These are phyloP conservation scores for Lynx canadensis DNA, from an alignment of 2,113 vertebrate species.

Conservation along the genomic window DNA sequence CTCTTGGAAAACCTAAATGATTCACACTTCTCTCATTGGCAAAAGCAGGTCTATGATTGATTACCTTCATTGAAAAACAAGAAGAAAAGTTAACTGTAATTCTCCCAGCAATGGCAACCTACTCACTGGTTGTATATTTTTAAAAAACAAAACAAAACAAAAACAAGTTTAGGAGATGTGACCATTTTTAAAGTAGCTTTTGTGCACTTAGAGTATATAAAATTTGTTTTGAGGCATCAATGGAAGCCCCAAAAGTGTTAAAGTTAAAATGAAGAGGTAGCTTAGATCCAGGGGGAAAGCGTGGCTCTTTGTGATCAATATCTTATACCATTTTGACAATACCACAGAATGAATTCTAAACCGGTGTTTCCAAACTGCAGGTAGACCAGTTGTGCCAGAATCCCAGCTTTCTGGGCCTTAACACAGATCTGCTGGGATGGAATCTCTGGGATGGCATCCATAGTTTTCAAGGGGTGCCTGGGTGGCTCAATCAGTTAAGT, in stretches of 20 bases:
- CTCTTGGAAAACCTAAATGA: slow-evolving; percentile 27
- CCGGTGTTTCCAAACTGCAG: not conserved
- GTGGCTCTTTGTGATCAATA: not conserved
- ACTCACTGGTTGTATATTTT: not conserved
- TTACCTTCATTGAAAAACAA: slow-evolving; percentile 4
- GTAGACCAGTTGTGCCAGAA: not conserved
- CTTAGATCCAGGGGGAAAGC: not conserved
- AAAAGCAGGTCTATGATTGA: not conserved
- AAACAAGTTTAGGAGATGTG: not conserved
- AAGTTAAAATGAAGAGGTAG: slow-evolving; percentile 24
- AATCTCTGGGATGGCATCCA: not conserved
- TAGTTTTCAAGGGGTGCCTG: not conserved
- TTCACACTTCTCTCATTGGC: not conserved
- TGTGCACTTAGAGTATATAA: not conserved
- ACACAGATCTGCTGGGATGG: not conserved
- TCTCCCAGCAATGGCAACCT: not conserved
- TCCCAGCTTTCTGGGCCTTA: not conserved
- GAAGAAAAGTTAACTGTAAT: not conserved
- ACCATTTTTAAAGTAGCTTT: not conserved
- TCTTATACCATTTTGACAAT: slow-evolving; percentile 3
- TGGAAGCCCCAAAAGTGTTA: not conserved
- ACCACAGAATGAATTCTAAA: slow-evolving; percentile 6
- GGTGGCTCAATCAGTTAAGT: no score
- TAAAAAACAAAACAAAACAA: not conserved
- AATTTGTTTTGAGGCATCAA: not conserved